Conservation (phyloP, 1,140 invertebrate species). For the Calephelis virginiensis region DNA sequence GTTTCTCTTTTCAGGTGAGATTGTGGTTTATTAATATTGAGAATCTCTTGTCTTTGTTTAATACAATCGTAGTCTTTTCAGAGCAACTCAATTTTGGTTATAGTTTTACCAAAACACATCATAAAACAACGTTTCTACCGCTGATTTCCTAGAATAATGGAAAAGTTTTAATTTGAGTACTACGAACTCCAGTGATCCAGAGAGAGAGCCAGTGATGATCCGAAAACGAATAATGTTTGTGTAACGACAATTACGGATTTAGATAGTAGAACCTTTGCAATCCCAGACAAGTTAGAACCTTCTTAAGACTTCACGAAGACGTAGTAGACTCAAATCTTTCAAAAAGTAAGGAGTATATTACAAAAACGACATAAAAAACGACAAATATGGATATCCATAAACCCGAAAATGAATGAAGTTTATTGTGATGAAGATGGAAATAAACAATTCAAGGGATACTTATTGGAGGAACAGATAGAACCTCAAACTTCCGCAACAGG, state of each 20-base stretch:
- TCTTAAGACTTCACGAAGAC: constrained; percentile 28
- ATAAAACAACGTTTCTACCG: no score
- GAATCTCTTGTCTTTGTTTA: no score
- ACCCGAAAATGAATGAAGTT: constrained; percentile 26
- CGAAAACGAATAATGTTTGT: constrained; percentile 49
- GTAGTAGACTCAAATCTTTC: constrained; percentile 35
- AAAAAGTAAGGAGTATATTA: constrained; percentile 48
- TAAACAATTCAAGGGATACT: constrained; percentile 43
- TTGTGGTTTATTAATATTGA: no score
- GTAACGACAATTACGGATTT: constrained; percentile 49
- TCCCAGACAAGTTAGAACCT: constrained; percentile 37
- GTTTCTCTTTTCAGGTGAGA: no score
- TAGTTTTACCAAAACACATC: no score
- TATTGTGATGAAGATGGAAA: constrained; percentile 43
- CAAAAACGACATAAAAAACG: constrained; percentile 52
- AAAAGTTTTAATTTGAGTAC: no score
- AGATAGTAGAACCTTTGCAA: constrained; percentile 27
- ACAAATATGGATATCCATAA: constrained; percentile 49
- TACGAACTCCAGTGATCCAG: no score
- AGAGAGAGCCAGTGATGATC: no score
- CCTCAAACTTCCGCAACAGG: no score
- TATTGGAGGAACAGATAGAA: constrained; percentile 42
- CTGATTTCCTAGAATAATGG: no score
- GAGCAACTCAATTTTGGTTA: no score
- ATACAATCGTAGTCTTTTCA: no score